Base-by-base conservation (phyloP, 2,888 invertebrate genomes). In the Sphaerophoria rueppellii region DNA sequence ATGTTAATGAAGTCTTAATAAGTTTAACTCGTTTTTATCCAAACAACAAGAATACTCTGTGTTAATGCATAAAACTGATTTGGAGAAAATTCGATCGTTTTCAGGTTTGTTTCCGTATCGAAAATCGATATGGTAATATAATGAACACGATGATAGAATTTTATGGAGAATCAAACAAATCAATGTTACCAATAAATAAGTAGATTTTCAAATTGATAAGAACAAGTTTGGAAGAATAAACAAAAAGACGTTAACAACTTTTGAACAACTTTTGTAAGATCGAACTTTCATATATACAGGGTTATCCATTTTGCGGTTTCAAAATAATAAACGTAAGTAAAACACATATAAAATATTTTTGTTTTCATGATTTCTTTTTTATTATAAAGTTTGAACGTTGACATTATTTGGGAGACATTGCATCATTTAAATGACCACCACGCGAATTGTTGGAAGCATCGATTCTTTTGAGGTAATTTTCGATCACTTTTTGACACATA, bases 1-100 rank as follows among this genome's bases (percentile, higher is more conserved):
- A 67, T 72, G 60, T 77, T 69, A 72, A 72, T 72, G 58, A 50
- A 60, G 43, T 78, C 40, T 57, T 72, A 14, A 14, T 34, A 57
- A 50, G 34, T 54, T 40, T 50, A 12, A 37, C 50, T 50, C 2
- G 48, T 65, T 65, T 65, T 61, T 37, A 6, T 4, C 6, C 48
- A 5, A n/a, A 4, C 7, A 50, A 50, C 6, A 16, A 50, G 16
- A 2, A 50, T 6, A 14, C 5, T 14, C 4, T 16, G 16, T 16
- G 16, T 14, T 35, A 43, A 50, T 50, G 43, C 12, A 40, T 46
- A 46, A 48, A 34, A 50, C 9, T 65, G 34, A 37, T 50, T 46
- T 16, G 35, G 35, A 50, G 50, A 50, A 50, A 50, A 16, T 16
- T 16, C 11, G 1, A 6, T 48, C 34, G n/a, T 43, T 0, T 46